A percentile compares a stretch with the other conserved stretches of the same genome.
Evolutionary conservation across 2,113 vertebrate species (phyloP).

Genomic region (Pseudorasbora parva): DNA sequence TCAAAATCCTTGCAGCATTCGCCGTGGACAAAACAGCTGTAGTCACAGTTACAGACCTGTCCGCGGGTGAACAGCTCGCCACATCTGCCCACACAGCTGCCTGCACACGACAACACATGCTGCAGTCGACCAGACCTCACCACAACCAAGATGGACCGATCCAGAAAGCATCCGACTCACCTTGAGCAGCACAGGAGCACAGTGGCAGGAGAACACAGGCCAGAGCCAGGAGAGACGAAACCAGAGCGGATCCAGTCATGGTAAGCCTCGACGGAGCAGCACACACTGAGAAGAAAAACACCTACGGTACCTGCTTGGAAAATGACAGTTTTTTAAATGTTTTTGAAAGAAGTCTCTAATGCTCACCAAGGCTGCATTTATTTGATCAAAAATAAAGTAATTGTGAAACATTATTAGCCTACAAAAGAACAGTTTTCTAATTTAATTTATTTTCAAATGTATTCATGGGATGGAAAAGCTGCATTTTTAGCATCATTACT

Average conservation of each 20-base stretch:
- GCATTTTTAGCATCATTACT: no score
- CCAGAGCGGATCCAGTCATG: slow-evolving; percentile 49
- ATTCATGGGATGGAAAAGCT: no score
- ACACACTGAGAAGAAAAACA: not conserved
- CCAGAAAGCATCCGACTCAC: slow-evolving; percentile 29
- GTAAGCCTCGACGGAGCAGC: not conserved
- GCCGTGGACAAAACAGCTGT: slow-evolving; percentile 80
- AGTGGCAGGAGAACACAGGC: slow-evolving; percentile 44
- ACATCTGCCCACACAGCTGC: slow-evolving; percentile 89
- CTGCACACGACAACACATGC: slow-evolving; percentile 72
- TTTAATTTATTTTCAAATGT: no score
- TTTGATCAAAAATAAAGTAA: no score
- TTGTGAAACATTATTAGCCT: no score
- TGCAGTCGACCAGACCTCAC: not conserved
- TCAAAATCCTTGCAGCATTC: slow-evolving; percentile 92
- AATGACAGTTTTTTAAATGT: no score
- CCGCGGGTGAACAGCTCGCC: slow-evolving; percentile 85
- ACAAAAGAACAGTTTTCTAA: no score
- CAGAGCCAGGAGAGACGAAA: slow-evolving; percentile 42
- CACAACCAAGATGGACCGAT: not conserved
- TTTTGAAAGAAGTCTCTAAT: no score
- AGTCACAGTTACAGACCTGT: slow-evolving; percentile 86
- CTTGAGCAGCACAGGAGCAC: slow-evolving; percentile 56
- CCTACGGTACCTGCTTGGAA: not conserved
- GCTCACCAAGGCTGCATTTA: no score